phyloP scores from a whole-genome alignment of 2,797 vertebrate genomes.

The Acestrorhynchus altus region DNA sequence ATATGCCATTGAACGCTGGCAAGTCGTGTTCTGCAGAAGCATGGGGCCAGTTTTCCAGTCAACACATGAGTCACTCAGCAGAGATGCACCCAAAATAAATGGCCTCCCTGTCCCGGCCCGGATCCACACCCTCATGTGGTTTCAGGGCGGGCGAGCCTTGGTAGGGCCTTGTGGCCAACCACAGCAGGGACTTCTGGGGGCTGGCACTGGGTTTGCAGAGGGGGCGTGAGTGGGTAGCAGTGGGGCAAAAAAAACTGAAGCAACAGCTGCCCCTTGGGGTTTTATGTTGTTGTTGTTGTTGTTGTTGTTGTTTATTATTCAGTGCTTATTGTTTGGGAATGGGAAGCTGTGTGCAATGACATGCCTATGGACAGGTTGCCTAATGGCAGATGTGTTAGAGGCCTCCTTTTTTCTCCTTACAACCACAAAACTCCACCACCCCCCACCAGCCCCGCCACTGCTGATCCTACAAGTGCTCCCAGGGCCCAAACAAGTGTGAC shows the following conservation, averaged over 20 bases:
- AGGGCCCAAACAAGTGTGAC: constrained; percentile 53
- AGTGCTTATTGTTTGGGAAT: constrained; percentile 84
- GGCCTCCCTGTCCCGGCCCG: constrained; percentile 91
- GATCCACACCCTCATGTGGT: constrained; percentile 93
- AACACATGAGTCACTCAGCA: constrained; percentile 95
- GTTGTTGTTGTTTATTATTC: constrained; percentile 57
- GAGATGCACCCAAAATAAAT: constrained; percentile 95
- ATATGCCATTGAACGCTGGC: constrained; percentile 83
- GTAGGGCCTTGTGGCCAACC: constrained; percentile 72
- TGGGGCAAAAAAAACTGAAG: constrained; percentile 68
- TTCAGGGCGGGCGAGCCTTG: constrained; percentile 84
- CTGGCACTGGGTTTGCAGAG: constrained; percentile 62
- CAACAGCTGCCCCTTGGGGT: constrained; percentile 73
- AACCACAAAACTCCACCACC: constrained; percentile 25
- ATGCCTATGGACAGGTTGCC: constrained; percentile 70
- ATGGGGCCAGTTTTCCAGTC: constrained; percentile 92
- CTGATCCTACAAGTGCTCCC: constrained; percentile 57
- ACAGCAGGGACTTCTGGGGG: constrained; percentile 72
- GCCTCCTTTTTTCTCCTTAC: constrained; percentile 51
- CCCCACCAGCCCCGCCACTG: constrained; percentile 49
- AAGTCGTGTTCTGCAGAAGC: constrained; percentile 78
- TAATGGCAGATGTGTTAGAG: constrained; percentile 64
- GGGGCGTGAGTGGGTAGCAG: constrained; percentile 60
- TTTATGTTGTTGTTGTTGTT: constrained; percentile 13
- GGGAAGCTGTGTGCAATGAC: constrained; percentile 77